Conservation (phyloP, 2,888 invertebrate genomes). For the Eueremaeus valkanovi region DNA sequence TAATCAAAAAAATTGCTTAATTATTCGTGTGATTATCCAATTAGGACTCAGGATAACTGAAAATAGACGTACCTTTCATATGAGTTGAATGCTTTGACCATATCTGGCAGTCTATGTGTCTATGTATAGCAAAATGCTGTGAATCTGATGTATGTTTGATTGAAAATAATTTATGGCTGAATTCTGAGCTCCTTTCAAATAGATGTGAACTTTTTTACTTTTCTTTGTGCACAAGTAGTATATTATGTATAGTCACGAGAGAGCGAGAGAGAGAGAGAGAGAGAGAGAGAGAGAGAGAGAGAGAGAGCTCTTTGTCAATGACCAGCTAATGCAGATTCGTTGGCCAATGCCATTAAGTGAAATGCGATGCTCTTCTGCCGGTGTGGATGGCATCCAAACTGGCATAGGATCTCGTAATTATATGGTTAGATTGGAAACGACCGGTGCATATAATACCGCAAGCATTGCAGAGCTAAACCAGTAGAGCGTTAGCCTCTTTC, state of each 20-base stretch:
- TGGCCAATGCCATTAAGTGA: neutral
- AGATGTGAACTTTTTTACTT: neutral
- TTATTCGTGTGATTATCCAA: conserved; percentile 18
- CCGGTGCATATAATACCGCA: neutral
- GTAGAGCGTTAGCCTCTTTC: conserved; percentile 1
- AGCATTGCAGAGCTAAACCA: neutral
- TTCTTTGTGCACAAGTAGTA: neutral
- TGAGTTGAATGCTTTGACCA: neutral
- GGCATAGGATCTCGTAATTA: conserved; percentile 11
- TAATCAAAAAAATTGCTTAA: neutral
- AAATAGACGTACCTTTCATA: neutral
- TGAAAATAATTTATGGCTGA: neutral
- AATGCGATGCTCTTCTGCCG: neutral
- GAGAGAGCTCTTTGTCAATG: conserved; percentile 11
- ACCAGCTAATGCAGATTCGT: conserved; percentile 12
- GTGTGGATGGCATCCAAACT: neutral
- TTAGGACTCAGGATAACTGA: neutral
- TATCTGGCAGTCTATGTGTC: neutral
- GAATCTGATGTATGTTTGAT: neutral
- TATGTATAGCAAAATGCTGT: neutral
- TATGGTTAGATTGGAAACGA: conserved; percentile 13
- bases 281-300: neutral
- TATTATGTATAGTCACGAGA: conserved; percentile 25
- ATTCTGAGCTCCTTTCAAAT: neutral
- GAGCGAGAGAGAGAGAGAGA: neutral